Evolutionary conservation across 2,113 vertebrate species (phyloP), one percentile per base, ranked within the genome.

Genomic region (Tragelaphus strepsiceros): DNA sequence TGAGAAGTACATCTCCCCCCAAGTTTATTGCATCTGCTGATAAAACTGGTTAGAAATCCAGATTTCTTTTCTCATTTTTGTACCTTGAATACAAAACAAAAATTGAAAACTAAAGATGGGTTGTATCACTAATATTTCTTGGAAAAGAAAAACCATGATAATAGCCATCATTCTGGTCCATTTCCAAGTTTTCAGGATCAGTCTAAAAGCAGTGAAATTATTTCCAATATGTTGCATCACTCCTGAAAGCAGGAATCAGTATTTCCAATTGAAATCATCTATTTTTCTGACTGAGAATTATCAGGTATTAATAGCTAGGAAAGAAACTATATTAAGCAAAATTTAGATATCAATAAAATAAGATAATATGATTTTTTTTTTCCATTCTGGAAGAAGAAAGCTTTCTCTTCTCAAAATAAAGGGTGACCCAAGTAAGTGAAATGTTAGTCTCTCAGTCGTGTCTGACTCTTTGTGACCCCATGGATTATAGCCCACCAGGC

Each of bases 41-140:
- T 96, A 59, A 22, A 86, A 46, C 78, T 96, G 97, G 7, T 93
- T 96, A 96, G 54, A 92, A 98, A 86, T 5, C 51, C 92, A 24
- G 16, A 24, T 84, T 98, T 97, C n/a, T 21, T 80, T 98, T 97
- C 98, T 83, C 8, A 59, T 96, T 96, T 96, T 95, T 95, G 6
- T 94, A 53, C 21, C 95, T 96, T 17, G 83, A 78, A 88, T 85
- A 71, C 61, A 62, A 43, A 58, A 62, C 49, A 53, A n/a, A 87
- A 92, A 1, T 58, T 58, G 67, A 92, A 28, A 92, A 71, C 46
- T 98, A 96, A 97, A 95, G 95, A 96, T 89, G 77, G 88, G 94
- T 97, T 98, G 49, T 56, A 30, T 97, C 96, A 91, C 95, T 98
- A 96, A 94, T 93, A 61, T 98, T 98, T 98, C 88, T 96, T 97